Conservation (phyloP, 2,113 vertebrate species). For the Entelurus aequoreus region DNA sequence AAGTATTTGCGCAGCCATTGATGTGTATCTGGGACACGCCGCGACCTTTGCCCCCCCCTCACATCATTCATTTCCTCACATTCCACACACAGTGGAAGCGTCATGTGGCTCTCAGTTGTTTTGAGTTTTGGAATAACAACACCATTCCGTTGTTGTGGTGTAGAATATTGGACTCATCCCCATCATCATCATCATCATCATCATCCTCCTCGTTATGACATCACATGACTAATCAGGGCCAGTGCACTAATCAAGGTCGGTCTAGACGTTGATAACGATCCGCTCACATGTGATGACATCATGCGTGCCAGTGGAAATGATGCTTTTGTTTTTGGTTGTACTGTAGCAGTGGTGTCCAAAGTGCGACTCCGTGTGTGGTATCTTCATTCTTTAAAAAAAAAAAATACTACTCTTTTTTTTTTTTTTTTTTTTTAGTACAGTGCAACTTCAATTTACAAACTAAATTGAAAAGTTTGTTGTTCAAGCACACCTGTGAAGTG, state of each 20-base stretch:
- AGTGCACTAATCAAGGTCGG: slow-evolving; percentile 31
- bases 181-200: neutral
- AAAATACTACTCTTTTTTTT: too few relatives aligned
- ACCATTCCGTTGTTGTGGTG: slow-evolving; percentile 8
- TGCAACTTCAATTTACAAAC: too few relatives aligned
- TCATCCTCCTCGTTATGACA: neutral
- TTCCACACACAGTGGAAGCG: slow-evolving; percentile 40
- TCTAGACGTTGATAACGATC: slow-evolving; percentile 64
- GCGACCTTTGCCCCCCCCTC: slow-evolving; percentile 40
- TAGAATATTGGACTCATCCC: neutral
- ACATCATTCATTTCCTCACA: slow-evolving; percentile 52
- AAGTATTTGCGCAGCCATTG: slow-evolving; percentile 42
- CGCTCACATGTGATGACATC: slow-evolving; percentile 37
- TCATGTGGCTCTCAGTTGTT: slow-evolving; percentile 9
- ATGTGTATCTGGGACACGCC: slow-evolving; percentile 54
- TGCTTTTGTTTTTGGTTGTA: slow-evolving; percentile 1
- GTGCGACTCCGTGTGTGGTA: too few relatives aligned
- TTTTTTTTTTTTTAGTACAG: too few relatives aligned
- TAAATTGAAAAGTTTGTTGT: too few relatives aligned
- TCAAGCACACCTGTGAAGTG: too few relatives aligned
- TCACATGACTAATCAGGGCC: slow-evolving; percentile 24
- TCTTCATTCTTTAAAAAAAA: too few relatives aligned
- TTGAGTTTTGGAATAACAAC: slow-evolving; percentile 2
- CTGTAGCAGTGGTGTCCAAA: too few relatives aligned
- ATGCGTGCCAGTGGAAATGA: slow-evolving; percentile 15